phyloP scores from a whole-genome alignment of 1,140 invertebrate genomes.

The Macrobrachium rosenbergii region DNA sequence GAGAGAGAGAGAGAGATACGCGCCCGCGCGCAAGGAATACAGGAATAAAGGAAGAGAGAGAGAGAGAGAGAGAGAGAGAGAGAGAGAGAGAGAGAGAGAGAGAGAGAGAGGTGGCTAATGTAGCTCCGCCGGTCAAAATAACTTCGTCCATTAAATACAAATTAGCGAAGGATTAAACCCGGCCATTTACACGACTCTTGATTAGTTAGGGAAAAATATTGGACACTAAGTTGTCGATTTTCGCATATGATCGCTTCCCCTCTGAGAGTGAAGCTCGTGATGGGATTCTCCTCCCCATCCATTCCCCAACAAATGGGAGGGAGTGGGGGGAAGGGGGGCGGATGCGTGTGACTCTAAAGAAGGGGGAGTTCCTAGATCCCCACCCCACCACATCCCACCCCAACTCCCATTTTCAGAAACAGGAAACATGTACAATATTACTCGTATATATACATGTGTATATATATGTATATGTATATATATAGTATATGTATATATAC shows the following conservation, averaged over 20 bases:
- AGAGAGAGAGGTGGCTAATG: not conserved
- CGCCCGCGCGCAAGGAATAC: not conserved
- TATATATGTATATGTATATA: not conserved
- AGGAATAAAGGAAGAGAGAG: too few relatives aligned
- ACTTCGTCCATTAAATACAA: constrained; percentile 29
- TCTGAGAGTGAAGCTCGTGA: not conserved
- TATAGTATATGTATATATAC: not conserved
- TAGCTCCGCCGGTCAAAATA: not conserved
- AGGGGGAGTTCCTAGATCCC: not conserved
- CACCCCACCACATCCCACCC: not conserved
- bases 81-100: not conserved
- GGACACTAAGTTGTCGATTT: not conserved
- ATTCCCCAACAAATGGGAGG: not conserved
- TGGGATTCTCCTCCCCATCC: not conserved
- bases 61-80: not conserved
- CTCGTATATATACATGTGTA: not conserved
- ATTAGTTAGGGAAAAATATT: constrained; percentile 19
- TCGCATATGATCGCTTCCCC: not conserved
- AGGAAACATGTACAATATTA: not conserved
- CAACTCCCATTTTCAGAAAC: not conserved
- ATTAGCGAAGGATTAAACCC: constrained; percentile 19
- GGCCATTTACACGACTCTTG: not conserved
- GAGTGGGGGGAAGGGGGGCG: not conserved
- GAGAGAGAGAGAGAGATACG: not conserved
- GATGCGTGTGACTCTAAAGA: not conserved